These are phyloP conservation scores for Thymelicus lineola DNA, from an alignment of 2,888 invertebrate genomes.

Conservation along the genomic window DNA sequence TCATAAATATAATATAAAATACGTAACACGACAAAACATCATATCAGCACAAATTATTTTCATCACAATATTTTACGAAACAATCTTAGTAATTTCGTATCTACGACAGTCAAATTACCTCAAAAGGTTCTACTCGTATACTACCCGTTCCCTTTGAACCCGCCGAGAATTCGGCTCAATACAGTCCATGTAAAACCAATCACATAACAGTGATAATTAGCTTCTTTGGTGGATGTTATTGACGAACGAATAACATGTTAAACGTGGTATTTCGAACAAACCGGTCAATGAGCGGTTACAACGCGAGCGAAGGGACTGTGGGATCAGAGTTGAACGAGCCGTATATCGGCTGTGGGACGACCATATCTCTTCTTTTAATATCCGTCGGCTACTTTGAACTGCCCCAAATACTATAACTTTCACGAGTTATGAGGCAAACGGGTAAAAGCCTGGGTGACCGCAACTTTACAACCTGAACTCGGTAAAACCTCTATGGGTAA, in stretches of 20 bases:
- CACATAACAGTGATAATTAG: constrained; percentile 35
- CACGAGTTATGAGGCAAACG: constrained; percentile 73
- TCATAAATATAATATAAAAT: no score
- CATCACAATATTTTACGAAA: not conserved
- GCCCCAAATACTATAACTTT: constrained; percentile 81
- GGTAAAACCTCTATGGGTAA: not conserved
- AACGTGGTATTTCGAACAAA: constrained; percentile 35
- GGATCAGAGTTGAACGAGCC: constrained; percentile 71
- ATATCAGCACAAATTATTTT: not conserved
- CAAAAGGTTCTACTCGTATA: constrained; percentile 4
- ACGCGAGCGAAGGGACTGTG: constrained; percentile 41
- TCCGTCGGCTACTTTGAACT: constrained; percentile 79
- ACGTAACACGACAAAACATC: not conserved
- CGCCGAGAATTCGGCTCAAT: constrained; percentile 19
- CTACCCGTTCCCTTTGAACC: constrained; percentile 13
- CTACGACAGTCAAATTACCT: not conserved
- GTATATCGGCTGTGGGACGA: constrained; percentile 68
- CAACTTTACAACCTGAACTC: constrained; percentile 56
- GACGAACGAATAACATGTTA: constrained; percentile 35
- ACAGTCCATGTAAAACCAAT: constrained; percentile 26
- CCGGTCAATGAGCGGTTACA: constrained; percentile 48
- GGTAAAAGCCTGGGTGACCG: constrained; percentile 63
- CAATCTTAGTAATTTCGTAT: constrained; percentile 7
- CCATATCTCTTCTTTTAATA: constrained; percentile 80
- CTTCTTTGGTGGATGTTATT: constrained; percentile 35